Conservation (phyloP, 2,888 invertebrate genomes). For the Acleris emargana region DNA sequence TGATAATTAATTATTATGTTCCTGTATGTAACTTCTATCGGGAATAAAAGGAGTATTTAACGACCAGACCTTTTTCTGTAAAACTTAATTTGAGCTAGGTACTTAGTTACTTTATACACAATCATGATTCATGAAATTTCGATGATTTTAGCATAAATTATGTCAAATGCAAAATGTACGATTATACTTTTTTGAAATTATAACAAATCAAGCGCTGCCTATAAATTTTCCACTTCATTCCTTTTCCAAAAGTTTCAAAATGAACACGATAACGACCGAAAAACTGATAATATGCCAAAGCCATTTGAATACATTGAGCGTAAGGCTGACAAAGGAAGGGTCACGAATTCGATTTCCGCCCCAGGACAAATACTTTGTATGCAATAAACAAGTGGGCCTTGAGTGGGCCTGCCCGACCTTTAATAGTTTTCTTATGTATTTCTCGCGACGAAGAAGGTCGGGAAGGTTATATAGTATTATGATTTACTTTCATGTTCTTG, state of each 20-base stretch:
- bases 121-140: no score
- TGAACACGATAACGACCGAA: conserved; percentile 28
- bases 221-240: neutral
- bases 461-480: conserved; percentile 6
- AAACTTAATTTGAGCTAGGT: no score
- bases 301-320: conserved; percentile 31
- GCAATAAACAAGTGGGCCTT: conserved; percentile 32
- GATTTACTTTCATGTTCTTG: no score
- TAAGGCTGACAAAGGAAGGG: conserved; percentile 36
- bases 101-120: no score
- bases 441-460: conserved; percentile 18
- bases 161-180: neutral
- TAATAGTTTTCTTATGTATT: conserved; percentile 26
- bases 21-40: no score
- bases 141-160: no score
- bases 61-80: no score
- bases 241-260: conserved; percentile 13
- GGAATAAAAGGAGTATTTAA: no score
- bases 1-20: no score
- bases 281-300: conserved; percentile 27
- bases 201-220: neutral
- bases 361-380: conserved; percentile 31
- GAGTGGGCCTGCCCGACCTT: conserved; percentile 13
- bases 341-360: conserved; percentile 35
- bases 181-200: neutral